These are phyloP conservation scores for Marisa cornuarietis DNA, from an alignment of 1,140 invertebrate species.

Conservation along the genomic window DNA sequence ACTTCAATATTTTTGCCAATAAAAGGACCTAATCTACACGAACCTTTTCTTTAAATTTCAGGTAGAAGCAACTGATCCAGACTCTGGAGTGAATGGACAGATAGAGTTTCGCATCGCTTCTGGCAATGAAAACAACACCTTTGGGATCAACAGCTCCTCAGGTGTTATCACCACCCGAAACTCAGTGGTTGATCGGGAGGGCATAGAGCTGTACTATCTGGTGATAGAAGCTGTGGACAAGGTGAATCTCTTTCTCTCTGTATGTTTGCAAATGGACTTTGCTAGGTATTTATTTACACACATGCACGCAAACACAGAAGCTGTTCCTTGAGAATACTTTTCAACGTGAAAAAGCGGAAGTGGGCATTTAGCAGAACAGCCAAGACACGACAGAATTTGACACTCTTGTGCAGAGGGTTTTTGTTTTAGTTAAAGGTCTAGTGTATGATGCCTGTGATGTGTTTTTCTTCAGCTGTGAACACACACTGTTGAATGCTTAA, in stretches of 20 bases:
- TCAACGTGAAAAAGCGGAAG: no score
- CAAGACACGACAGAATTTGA: no score
- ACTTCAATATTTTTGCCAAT: no score
- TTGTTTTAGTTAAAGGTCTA: no score
- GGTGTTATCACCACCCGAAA: conserved; percentile 86
- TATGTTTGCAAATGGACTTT: not conserved
- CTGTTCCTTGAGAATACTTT: no score
- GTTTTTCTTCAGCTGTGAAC: no score
- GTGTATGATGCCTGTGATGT: no score
- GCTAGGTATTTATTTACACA: not conserved
- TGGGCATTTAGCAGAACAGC: no score
- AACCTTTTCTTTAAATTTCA: not conserved
- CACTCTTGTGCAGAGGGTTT: no score
- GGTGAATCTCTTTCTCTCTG: conserved; percentile 68
- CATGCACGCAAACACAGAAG: no score
- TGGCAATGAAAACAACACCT: conserved; percentile 66
- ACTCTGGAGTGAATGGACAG: conserved; percentile 87
- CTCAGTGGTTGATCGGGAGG: conserved; percentile 85
- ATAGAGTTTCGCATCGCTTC: conserved; percentile 80
- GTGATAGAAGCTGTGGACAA: conserved; percentile 88
- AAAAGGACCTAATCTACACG: no score
- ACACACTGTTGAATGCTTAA: no score
- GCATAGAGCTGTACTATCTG: conserved; percentile 83
- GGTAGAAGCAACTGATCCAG: conserved; percentile 67
- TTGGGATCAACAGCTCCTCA: conserved; percentile 81